Conservation (phyloP, 2,797 vertebrate genomes). For the Leptatherina wallacei region DNA sequence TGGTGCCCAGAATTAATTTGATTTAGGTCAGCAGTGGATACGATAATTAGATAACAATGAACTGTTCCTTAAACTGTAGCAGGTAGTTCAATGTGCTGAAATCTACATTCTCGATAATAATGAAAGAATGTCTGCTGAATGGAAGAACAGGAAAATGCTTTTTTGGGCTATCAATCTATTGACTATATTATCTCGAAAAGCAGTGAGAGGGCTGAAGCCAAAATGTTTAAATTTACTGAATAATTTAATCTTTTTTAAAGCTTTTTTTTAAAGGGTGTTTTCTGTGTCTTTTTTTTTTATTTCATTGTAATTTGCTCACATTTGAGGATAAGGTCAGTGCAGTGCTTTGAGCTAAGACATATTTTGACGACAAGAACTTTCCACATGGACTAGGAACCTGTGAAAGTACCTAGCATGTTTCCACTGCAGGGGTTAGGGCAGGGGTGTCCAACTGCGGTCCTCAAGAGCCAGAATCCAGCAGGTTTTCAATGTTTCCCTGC, state of each 20-base stretch:
- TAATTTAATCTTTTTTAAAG: background rate
- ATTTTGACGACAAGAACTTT: background rate
- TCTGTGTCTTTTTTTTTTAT: background rate
- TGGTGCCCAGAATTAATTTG: conserved; percentile 33
- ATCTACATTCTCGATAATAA: conserved; percentile 37
- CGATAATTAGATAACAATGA: conserved; percentile 48
- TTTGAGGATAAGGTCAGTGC: background rate
- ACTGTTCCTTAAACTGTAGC: conserved; percentile 19
- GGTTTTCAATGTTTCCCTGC: no score
- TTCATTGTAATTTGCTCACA: background rate
- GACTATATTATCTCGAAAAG: background rate
- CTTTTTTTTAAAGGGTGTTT: background rate
- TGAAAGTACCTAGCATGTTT: background rate
- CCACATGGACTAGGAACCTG: background rate
- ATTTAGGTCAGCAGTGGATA: conserved; percentile 37
- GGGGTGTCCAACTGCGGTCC: no score
- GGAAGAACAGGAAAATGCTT: background rate
- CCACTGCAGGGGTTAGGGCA: background rate
- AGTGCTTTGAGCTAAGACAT: background rate
- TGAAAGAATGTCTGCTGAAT: conserved; percentile 1
- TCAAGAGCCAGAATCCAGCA: no score
- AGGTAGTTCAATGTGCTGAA: conserved; percentile 15
- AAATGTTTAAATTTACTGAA: background rate
- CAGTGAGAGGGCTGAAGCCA: background rate
- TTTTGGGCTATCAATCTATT: background rate